These are phyloP conservation scores for Callopanchax toddi DNA, from an alignment of 2,113 vertebrate species.

Conservation along the genomic window DNA sequence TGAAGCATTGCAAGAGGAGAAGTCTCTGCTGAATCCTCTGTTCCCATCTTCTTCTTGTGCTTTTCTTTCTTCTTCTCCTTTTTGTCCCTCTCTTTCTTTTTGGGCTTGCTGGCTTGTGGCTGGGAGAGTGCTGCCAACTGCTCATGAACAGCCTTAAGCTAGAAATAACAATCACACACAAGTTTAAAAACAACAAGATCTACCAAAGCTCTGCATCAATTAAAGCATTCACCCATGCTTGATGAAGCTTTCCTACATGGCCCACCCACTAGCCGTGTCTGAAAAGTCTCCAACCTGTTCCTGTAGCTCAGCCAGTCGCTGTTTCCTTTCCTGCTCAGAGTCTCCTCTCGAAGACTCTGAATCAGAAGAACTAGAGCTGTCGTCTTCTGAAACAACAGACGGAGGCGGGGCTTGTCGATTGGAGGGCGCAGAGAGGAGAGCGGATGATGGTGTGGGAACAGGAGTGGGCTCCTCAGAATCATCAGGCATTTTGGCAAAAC, in stretches of 20 bases:
- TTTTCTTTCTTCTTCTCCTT: constrained; percentile 89
- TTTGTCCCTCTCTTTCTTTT: constrained; percentile 93
- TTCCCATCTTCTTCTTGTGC: constrained; percentile 87
- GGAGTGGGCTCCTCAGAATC: constrained; percentile 84
- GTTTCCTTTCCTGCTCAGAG: constrained; percentile 89
- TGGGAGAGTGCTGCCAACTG: constrained; percentile 94
- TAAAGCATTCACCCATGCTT: no score
- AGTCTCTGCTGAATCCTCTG: constrained; percentile 73
- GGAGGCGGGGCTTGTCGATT: constrained; percentile 80
- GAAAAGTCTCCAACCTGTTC: constrained; percentile 84
- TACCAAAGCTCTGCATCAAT: background rate
- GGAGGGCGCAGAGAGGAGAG: constrained; percentile 78
- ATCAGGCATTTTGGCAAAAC: constrained; percentile 95
- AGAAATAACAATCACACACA: constrained; percentile 32
- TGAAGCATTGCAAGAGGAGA: constrained; percentile 57
- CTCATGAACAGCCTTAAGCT: constrained; percentile 95
- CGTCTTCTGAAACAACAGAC: constrained; percentile 85
- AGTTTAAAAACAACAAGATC: constrained; percentile 10
- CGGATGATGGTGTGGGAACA: constrained; percentile 84
- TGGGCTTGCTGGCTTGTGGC: constrained; percentile 92
- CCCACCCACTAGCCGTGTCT: no score
- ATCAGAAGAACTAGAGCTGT: constrained; percentile 89
- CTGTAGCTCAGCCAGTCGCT: constrained; percentile 91
- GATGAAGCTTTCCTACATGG: no score
- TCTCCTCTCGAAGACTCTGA: constrained; percentile 89